Evolutionary conservation across 2,888 invertebrate species (phyloP), one percentile per base, ranked within the genome.

Genomic region (Phaonia tiefii): DNA sequence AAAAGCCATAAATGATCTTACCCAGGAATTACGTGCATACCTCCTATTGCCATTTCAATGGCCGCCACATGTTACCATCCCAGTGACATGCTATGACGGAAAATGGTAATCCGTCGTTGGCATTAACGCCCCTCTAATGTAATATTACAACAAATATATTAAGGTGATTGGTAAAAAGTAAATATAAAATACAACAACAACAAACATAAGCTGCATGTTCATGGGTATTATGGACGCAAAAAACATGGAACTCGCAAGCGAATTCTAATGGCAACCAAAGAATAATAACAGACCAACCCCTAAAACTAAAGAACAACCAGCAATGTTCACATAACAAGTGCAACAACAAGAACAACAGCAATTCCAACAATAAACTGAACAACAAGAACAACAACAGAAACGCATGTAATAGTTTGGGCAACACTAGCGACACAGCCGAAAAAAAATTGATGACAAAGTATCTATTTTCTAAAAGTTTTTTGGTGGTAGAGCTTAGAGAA

Each of bases 221-320:
- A 2, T 22, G 25, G 54, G 3, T 51, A 51, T 51, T 51, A 22
- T 51, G 51, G 44, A 13, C 11, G 44, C n/a, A 10, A 20, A 7
- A 58, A 58, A 42, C 39, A 63, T 63, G 63, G 63, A 63, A 63
- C 20, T 31, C 31, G 8, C 31, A 8, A 8, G 31, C 42, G 15
- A 75, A 69, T 78, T 75, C 75, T 44, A 75, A 78, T 69, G 81
- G 74, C 78, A 81, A 69, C 54, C 42, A 56, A 65, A n/a, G 17
- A 42, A n/a, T n/a, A 58, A 42, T 25, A 79, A 73, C n/a, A n/a
- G n/a, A n/a, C 66, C 69, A 78, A 74, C 80, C 71, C 70, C 69
- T 25, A 76, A 22, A 54, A 54, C 54, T 54, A 54, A 25, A 54
- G 20, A 51, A 51, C 51, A 25, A 13, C 25, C 3, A 37, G 8